Conservation (phyloP, 1,140 invertebrate species). For the Ceratitis capitata region DNA sequence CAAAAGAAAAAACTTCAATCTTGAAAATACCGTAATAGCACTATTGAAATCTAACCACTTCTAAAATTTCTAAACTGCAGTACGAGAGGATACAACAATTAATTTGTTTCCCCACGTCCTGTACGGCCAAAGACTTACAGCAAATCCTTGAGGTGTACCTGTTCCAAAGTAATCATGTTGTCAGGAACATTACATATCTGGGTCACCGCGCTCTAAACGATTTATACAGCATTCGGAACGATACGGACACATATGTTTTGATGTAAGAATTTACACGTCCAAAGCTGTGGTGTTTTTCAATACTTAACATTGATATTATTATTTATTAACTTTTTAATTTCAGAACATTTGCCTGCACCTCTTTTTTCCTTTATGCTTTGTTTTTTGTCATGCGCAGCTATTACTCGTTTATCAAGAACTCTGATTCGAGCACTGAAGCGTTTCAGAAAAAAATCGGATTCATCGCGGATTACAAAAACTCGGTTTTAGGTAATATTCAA, state of each 20-base stretch:
- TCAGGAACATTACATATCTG: conserved; percentile 43
- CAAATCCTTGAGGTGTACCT: conserved; percentile 41
- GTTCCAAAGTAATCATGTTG: conserved; percentile 42
- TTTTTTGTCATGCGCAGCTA: conserved; percentile 30
- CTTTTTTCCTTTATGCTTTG: conserved; percentile 21
- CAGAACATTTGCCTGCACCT: not conserved
- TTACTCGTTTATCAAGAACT: not conserved
- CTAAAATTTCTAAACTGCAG: not conserved
- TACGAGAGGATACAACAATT: conserved; percentile 42
- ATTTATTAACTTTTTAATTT: not conserved
- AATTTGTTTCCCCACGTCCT: conserved; percentile 46
- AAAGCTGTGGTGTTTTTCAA: not conserved
- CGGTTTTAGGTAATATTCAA: conserved; percentile 7
- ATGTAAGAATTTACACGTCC: conserved; percentile 39
- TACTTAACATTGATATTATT: no score
- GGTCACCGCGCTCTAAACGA: conserved; percentile 32
- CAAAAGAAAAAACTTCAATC: not conserved
- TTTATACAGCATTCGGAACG: conserved; percentile 40
- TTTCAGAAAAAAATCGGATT: conserved; percentile 8
- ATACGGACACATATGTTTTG: conserved; percentile 43
- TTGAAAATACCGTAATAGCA: no score
- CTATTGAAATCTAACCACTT: not conserved
- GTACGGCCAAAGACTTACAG: conserved; percentile 35
- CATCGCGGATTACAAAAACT: conserved; percentile 6
- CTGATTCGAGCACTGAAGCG: not conserved